Base-by-base conservation (phyloP, 2,113 vertebrate species). In the Pyxicephalus adspersus region DNA sequence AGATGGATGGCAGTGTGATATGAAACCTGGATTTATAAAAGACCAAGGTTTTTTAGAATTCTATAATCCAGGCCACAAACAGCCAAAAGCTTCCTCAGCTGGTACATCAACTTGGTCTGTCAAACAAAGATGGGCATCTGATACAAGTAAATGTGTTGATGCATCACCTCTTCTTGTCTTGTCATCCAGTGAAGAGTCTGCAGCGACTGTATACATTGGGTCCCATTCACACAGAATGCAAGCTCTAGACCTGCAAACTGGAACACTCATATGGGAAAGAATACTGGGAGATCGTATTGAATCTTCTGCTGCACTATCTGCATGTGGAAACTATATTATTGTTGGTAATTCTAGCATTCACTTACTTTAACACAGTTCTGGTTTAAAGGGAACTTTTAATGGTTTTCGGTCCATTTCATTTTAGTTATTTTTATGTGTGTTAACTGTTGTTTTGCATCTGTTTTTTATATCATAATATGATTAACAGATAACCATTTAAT, bases 61-160 rank as follows among this genome's bases (percentile, higher is more conserved):
- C 18, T 31, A 4, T 0, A 73, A 22, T n/a, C 16, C 75, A 54
- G 28, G 8, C 3, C 0, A n/a, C 61, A 51, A 23, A 0, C 1
- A 0, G 0, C 50, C 64, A 80, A 72, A n/a, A 0, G 50, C 15
- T 0, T 57, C 6, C 77, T 15, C 31, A 13, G 34, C 4, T 34
- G 52, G 1, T 1, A 11, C 84, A 19, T 66, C 51, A 70, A 76
- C 80, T 3, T 28, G 95, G 84, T 67, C 65, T 3, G 83, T 97
- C 3, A 3, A n/a, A 0, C 0, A 94, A 84, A 91, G 90, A 63
- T 99, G 98, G 98, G 93, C 86, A 45, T 95, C 95, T 19, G 93
- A 98, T 85, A 96, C 95, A 0, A 92, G 94, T 66, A 94, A 94
- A 80, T 99, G 98, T 84, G 96, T 99, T 31, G 98, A 99, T 28